phyloP scores from a whole-genome alignment of 2,113 vertebrate species.

The Phaethornis superciliosus region DNA sequence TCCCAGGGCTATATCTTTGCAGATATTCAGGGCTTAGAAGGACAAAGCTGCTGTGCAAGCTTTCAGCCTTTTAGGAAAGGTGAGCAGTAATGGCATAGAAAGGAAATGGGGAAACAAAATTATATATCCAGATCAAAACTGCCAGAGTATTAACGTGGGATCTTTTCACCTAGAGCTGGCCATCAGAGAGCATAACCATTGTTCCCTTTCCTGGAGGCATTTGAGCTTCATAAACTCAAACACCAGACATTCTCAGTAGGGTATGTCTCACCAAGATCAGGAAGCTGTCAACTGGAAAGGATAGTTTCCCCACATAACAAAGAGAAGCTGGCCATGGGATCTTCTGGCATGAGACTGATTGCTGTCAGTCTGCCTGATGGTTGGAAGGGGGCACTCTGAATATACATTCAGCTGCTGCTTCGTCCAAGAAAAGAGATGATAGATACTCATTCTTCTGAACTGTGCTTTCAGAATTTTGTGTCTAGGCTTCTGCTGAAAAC shows the following conservation, averaged over 20 bases:
- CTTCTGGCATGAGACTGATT: not conserved
- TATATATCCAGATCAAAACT: not conserved
- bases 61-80: not conserved
- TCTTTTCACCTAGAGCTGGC: not conserved
- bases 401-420: not conserved
- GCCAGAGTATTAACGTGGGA: not conserved
- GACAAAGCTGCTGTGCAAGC: not conserved
- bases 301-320: fast-evolving
- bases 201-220: not conserved
- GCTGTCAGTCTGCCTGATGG: not conserved
- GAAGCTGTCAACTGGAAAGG: not conserved
- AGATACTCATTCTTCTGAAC: not conserved
- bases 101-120: not conserved
- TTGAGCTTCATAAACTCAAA: not conserved
- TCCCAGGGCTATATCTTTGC: not conserved
- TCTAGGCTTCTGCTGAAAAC: constrained; percentile 17
- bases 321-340: not conserved
- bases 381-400: not conserved
- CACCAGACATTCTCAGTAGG: not conserved
- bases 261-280: not conserved
- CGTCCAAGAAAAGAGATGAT: not conserved
- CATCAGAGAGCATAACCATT: fast-evolving
- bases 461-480: not conserved
- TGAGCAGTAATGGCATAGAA: not conserved
- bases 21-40: not conserved